Evolutionary conservation across 2,797 vertebrate genomes (phyloP), one percentile per base, ranked within the genome.

Genomic region (Chiloscyllium punctatum): DNA sequence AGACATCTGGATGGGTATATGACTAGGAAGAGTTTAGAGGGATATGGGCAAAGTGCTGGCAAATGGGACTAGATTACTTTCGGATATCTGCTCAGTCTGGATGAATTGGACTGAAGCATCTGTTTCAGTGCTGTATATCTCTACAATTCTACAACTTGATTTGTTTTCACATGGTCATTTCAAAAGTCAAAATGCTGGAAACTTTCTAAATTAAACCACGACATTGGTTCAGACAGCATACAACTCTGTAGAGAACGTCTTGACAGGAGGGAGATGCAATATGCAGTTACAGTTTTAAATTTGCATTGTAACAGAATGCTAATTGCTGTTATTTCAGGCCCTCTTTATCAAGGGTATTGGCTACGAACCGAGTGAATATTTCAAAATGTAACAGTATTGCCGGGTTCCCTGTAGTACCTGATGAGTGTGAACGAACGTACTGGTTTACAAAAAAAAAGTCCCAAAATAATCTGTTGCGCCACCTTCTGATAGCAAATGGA

Each of bases 401-500:
- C 8, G 5, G 62, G 27, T 25, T 27, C 68, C 69, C 48, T 74
- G 92, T 6, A 68, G 62, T 72, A 3, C 25, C 86, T 57, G 62
- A 66, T 91, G 42, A 94, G 1, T 15, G 25, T 74, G 94, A 94
- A 94, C 66, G 13, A 53, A 37, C 0, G 37, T n/a, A 71, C 69
- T 71, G 37, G 15, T 51, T 21, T 18, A 23, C 48, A n/a, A 33
- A 42, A 9, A 9, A 69, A 25, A 27, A 53, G 53, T 91, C 90
- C 62, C 90, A 74, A 72, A 57, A 72, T 74, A 95, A 95, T 53
- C 94, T 53, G 71, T 25, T 95, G 42, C 94, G 94, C 94, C 94
- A 95, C 18, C 94, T 95, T 27, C 94, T 23, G 94, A 21, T 33
- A 77, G 33, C 42, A 51, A n/a, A 77, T 77, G 51, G 71, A 95